These are phyloP conservation scores for Heliconius hewitsoni DNA, from an alignment of 1,140 invertebrate species.

Conservation along the genomic window DNA sequence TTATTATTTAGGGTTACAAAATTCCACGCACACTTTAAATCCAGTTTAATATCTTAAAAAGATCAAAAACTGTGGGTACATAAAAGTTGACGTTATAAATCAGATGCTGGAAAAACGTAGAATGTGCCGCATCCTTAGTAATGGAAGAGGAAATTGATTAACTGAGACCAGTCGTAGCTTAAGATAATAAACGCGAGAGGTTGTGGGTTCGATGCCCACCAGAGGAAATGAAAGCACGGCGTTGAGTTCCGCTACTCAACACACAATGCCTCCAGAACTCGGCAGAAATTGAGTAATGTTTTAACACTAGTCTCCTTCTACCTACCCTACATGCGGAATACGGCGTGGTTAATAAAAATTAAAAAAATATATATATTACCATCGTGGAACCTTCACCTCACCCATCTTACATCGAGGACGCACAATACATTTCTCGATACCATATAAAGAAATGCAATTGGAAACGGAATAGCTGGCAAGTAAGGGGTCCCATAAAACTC, in stretches of 20 bases:
- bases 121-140: not conserved
- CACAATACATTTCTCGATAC: conserved; percentile 21
- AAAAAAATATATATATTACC: not conserved
- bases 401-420: not conserved
- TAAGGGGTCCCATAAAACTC: conserved; percentile 50
- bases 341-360: too few relatives aligned
- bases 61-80: not conserved
- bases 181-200: too few relatives aligned
- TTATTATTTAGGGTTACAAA: not conserved
- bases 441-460: conserved; percentile 56
- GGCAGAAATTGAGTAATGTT: too few relatives aligned
- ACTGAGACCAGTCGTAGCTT: too few relatives aligned
- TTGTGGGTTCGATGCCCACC: too few relatives aligned
- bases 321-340: too few relatives aligned
- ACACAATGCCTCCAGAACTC: too few relatives aligned
- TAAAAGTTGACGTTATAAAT: not conserved
- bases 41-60: not conserved
- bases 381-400: conserved; percentile 5
- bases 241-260: too few relatives aligned
- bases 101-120: not conserved
- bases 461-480: conserved; percentile 47
- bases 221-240: too few relatives aligned
- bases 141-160: conserved; percentile 6
- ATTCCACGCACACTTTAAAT: not conserved
- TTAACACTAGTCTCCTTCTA: too few relatives aligned